Evolutionary conservation across 2,113 vertebrate genomes (phyloP), one percentile per base, ranked within the genome.

Genomic region (Rana temporaria): DNA sequence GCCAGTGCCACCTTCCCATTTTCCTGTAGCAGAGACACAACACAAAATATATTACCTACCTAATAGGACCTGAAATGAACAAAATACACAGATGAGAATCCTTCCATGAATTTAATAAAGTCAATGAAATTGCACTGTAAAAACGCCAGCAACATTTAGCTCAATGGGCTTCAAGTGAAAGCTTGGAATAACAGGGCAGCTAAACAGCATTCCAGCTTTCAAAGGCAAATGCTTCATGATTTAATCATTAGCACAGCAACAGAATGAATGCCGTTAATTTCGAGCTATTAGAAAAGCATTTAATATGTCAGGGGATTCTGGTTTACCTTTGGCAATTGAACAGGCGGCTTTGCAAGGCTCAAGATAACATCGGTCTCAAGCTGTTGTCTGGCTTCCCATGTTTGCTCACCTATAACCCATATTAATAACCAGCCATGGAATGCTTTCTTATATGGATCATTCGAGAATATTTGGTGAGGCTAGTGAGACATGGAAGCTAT

Each of bases 331-430:
- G 57, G 53, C 60, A 62, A 71, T 22, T n/a, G 18, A 55, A 26
- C 53, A 64, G 38, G 68, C 67, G 15, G 67, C 79, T 32, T 19
- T 53, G 22, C 34, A 63, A 81, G 55, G 66, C 78, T 81, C 34
- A 16, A 20, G 69, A 81, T n/a, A 81, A 72, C 68, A 81, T 64
- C 32, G 34, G 15, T 55, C 57, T 64, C 57, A 55, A 65, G 64
- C 67, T 63, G 57, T 72, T 53, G 68, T 64, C 79, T 63, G 79
- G 42, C 68, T 72, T 81, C 59, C 38, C 59, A 62, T 72, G 79
- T 72, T 81, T 72, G 57, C 68, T 81, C 79, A 81, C 57, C 79
- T 81, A 64, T 71, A 81, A 81, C 79, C 68, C 67, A 72, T 72
- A 71, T 63, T 71, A 81, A 81, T 64, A 72, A 72, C 42, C 22